Base-by-base conservation (phyloP, 64 coral and sea anemone species). In the Cladopsammia gracilis region DNA sequence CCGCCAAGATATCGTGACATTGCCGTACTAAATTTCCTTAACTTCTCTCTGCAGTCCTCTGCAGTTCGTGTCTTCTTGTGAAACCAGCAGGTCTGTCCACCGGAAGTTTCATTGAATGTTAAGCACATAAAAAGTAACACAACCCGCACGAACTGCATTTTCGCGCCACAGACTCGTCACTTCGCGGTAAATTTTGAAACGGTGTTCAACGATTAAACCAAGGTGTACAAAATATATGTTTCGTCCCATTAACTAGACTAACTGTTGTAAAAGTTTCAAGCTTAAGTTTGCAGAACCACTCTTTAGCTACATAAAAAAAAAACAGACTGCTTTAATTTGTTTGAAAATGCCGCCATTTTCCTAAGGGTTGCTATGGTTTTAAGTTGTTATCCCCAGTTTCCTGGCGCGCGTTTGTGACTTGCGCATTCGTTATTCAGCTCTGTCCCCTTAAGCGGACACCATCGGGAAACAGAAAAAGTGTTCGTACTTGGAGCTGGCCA, bases 301-400 rank as follows among this genome's bases (percentile, higher is more conserved):
- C 73, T 50, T 15, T 5, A 45, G 12, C 4, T n/a, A 19, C 5
- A 18, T 16, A 19, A 51, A 75, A 19, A 51, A 75, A 75, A 19
- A 19, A 15, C 48, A 14, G 15, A 9, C 45, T 11, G 18, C 46
- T 19, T 48, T 18, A 16, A 49, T 50, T 20, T 50, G 52, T 75
- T 75, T n/a, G 2, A 75, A 75, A 75, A 75, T n/a, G 11, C 73
- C 48, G 73, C 73, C 73, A 75, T 75, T 75, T 75, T 75, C 4
- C 19, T 75, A 45, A 8, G 14, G 14, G 73, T 75, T 75, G 73
- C 47, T 75, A 48, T 75, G 73, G 73, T 75, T 23, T 25, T 10
- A 69, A 10, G 34, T 34, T 34, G 20, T 69, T 23, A 69, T 69
- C 65, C 65, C 65, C 65, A 69, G 65, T 69, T 69, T 69, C 34